Conservation (phyloP, 2,113 vertebrate species). For the Gobiocypris rarus region DNA sequence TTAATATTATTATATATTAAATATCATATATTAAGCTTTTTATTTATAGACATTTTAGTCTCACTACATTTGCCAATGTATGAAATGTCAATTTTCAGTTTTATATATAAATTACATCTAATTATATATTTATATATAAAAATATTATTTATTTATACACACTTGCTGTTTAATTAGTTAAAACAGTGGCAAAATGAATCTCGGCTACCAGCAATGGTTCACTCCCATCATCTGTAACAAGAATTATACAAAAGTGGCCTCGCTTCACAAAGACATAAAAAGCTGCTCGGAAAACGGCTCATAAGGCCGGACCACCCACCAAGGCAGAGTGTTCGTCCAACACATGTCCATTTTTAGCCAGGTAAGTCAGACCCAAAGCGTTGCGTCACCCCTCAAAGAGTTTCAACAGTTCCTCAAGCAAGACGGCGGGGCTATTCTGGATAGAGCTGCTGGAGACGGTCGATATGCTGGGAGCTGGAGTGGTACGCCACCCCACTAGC, state of each 20-base stretch:
- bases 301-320: conserved; percentile 51
- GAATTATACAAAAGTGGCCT: conserved; percentile 28
- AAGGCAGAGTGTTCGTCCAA: not conserved
- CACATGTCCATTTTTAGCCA: conserved; percentile 53
- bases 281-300: conserved; percentile 1
- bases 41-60: not conserved
- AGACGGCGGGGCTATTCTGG: conserved; percentile 15
- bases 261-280: conserved; percentile 27
- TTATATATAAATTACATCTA: too few species aligned
- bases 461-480: conserved; percentile 17
- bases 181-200: not conserved
- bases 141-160: too few species aligned
- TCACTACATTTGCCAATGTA: not conserved
- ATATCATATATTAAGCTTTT: too few species aligned
- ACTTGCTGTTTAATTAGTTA: not conserved
- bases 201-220: too few species aligned
- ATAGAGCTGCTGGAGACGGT: not conserved
- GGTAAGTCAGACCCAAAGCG: conserved; percentile 35
- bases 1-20: too few species aligned
- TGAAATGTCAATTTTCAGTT: not conserved
- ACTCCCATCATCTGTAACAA: not conserved
- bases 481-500: conserved; percentile 20
- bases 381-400: conserved; percentile 4
- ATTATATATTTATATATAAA: too few species aligned
- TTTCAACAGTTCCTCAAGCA: conserved; percentile 19